A percentile compares a stretch with the other conserved stretches of the same genome.
phyloP scores from a whole-genome alignment of 2,797 vertebrate species.

The Tachyglossus aculeatus region DNA sequence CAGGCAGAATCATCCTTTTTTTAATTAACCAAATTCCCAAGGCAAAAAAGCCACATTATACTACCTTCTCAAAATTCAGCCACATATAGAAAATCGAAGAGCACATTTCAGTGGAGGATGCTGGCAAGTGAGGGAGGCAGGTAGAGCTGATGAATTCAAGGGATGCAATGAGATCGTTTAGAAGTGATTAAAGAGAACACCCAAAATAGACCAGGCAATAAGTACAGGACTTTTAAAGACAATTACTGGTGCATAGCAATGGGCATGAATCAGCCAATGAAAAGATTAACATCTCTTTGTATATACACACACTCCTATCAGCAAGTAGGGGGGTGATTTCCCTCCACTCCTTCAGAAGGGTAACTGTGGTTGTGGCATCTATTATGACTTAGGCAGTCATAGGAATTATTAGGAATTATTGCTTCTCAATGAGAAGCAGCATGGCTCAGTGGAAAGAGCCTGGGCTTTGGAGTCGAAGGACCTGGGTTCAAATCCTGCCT shows the following conservation, averaged over 20 bases:
- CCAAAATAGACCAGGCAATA: neutral
- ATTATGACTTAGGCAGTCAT: no score
- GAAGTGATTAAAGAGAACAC: neutral
- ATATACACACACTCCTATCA: no score
- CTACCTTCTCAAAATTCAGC: neutral
- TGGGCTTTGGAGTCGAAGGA: no score
- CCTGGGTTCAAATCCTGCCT: no score
- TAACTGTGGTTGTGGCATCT: no score
- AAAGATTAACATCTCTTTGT: neutral
- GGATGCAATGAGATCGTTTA: no score
- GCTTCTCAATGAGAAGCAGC: no score
- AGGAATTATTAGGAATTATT: no score
- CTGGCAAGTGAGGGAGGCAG: neutral
- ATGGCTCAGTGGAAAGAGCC: no score
- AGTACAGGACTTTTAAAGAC: neutral
- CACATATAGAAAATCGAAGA: neutral
- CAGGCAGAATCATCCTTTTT: no score
- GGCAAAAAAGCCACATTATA: constrained; percentile 12
- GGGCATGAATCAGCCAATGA: neutral
- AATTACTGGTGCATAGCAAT: neutral
- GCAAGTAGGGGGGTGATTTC: no score
- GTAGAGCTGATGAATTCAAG: neutral
- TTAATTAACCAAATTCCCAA: neutral
- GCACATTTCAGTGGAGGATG: neutral
- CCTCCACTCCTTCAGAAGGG: no score